These are phyloP conservation scores for Oryctes rhinoceros DNA, from an alignment of 1,140 invertebrate species.

Conservation along the genomic window DNA sequence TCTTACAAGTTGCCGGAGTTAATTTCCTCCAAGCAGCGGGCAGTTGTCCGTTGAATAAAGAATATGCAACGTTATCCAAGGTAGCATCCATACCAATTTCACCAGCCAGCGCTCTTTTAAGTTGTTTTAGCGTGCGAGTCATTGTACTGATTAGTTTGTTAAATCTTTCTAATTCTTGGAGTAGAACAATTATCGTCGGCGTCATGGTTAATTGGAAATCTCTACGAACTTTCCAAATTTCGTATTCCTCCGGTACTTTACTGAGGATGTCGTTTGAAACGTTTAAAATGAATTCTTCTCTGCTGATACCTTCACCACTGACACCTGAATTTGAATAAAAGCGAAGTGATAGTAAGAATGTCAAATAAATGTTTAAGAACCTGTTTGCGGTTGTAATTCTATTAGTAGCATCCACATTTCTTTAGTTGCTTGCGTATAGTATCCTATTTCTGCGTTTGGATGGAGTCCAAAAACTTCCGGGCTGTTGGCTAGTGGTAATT, in stretches of 20 bases:
- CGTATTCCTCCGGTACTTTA: conserved; percentile 79
- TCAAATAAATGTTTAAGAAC: conserved; percentile 61
- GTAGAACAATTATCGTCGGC: conserved; percentile 83
- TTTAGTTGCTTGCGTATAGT: conserved; percentile 83
- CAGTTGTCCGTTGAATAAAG: conserved; percentile 84
- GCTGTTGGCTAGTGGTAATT: conserved; percentile 75
- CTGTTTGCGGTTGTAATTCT: conserved; percentile 86
- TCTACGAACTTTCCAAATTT: conserved; percentile 80
- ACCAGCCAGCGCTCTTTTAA: conserved; percentile 79
- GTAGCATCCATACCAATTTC: conserved; percentile 90
- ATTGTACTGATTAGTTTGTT: conserved; percentile 82
- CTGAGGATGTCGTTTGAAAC: conserved; percentile 78
- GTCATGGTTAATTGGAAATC: conserved; percentile 78
- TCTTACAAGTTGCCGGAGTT: conserved; percentile 86
- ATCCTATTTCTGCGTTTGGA: conserved; percentile 92
- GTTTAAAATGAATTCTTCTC: conserved; percentile 83
- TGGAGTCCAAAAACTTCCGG: conserved; percentile 92
- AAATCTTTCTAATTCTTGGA: conserved; percentile 90
- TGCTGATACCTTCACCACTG: conserved; percentile 69
- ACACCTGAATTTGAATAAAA: conserved; percentile 57
- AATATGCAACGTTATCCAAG: conserved; percentile 81
- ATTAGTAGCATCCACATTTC: conserved; percentile 86
- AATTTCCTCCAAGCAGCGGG: conserved; percentile 82
- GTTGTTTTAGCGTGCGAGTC: conserved; percentile 71
- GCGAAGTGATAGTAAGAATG: background rate